Percentiles rank a stretch among this genome's conserved stretches.
Conservation (phyloP, 2,888 invertebrate species). For the Rhagonycha fulva region DNA sequence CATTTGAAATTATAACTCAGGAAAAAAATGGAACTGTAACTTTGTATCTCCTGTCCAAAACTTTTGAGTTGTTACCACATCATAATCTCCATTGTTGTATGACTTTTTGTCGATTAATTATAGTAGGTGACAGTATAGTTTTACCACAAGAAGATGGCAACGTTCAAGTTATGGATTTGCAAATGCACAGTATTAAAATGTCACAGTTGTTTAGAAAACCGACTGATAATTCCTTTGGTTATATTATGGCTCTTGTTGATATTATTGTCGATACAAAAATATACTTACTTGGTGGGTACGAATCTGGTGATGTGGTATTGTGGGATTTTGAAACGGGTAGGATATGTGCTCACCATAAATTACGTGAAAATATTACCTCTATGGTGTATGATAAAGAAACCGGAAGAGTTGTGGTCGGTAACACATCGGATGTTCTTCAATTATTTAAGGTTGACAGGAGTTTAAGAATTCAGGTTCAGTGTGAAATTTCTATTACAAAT, state of each 20-base stretch:
- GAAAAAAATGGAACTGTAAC: conserved; percentile 74
- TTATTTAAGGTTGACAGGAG: conserved; percentile 60
- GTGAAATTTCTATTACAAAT: conserved; percentile 71
- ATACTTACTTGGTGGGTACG: conserved; percentile 72
- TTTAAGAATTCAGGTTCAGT: conserved; percentile 61
- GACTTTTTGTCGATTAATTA: conserved; percentile 73
- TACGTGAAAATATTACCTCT: conserved; percentile 70
- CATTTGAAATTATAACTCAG: conserved; percentile 69
- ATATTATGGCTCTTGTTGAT: conserved; percentile 68
- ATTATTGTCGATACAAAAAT: conserved; percentile 56
- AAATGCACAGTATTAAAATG: conserved; percentile 36
- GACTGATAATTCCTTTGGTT: conserved; percentile 59
- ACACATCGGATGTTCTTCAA: conserved; percentile 65
- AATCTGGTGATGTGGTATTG: conserved; percentile 71
- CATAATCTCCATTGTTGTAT: conserved; percentile 64
- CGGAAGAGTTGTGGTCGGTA: conserved; percentile 70
- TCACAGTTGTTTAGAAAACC: conserved; percentile 44
- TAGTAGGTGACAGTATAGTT: conserved; percentile 64
- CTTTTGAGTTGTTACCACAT: conserved; percentile 63
- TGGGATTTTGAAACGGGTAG: conserved; percentile 71
- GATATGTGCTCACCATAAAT: conserved; percentile 61
- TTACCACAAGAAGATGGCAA: conserved; percentile 67
- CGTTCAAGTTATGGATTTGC: conserved; percentile 56
- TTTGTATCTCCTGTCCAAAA: conserved; percentile 64
- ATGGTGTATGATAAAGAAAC: conserved; percentile 71